Conservation (phyloP, 2,888 invertebrate genomes). For the Dynastes grantii region DNA sequence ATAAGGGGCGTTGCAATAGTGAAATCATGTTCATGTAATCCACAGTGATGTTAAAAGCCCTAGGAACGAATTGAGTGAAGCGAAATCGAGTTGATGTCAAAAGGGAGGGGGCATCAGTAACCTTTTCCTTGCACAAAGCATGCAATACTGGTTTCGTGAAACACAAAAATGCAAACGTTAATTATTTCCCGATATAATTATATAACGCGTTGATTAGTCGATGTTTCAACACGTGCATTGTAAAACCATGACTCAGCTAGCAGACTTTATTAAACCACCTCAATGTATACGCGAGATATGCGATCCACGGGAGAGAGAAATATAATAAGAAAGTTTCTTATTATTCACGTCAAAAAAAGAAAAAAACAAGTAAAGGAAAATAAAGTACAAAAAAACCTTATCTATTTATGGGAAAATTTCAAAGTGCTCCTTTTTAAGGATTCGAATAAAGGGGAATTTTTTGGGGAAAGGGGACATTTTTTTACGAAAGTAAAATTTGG, state of each 20-base stretch:
- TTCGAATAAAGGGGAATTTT: background rate
- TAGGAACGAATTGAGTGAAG: conserved; percentile 2
- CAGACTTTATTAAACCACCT: conserved; percentile 58
- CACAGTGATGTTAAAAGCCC: background rate
- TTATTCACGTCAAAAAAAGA: conserved; percentile 48
- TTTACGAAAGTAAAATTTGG: too few species aligned
- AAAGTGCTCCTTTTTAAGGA: background rate
- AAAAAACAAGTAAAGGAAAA: conserved; percentile 10
- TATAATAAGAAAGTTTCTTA: conserved; percentile 58
- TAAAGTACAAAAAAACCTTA: conserved; percentile 25
- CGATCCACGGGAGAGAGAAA: conserved; percentile 53
- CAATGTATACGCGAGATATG: conserved; percentile 54
- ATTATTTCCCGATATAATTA: conserved; percentile 61
- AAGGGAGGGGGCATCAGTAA: conserved; percentile 18
- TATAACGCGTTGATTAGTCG: conserved; percentile 59
- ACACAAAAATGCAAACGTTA: conserved; percentile 55
- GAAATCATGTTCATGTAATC: conserved; percentile 2
- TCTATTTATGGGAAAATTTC: conserved; percentile 16
- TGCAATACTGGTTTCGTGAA: conserved; percentile 48
- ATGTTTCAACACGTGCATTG: conserved; percentile 59
- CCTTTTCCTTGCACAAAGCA: conserved; percentile 39
- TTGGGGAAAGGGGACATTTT: too few species aligned
- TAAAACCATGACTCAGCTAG: conserved; percentile 59
- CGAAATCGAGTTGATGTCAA: conserved; percentile 18
- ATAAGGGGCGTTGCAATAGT: background rate